Percentiles rank a stretch among this genome's conserved stretches.
phyloP scores from a whole-genome alignment of 30 jellyfish, hydroid and myxozoan species.

The Phacellophora camtschatica region DNA sequence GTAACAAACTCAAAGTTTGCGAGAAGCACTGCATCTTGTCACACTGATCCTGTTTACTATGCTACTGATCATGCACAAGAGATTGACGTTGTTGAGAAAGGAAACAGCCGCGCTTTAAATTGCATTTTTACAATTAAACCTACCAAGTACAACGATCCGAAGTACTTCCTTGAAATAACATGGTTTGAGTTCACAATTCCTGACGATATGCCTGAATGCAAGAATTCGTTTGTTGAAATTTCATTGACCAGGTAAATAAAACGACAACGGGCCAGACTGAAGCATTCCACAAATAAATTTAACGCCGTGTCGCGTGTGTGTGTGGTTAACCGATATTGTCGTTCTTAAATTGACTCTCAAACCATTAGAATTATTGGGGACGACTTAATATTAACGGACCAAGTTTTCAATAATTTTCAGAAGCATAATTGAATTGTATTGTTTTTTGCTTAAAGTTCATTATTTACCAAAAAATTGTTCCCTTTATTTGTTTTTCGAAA shows the following conservation, averaged over 20 bases:
- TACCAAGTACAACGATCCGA: neutral
- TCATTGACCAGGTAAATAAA: neutral
- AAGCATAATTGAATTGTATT: too few species aligned
- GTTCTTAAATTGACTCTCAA: too few species aligned
- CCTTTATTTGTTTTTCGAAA: too few species aligned
- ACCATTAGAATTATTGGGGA: too few species aligned
- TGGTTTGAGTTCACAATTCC: neutral
- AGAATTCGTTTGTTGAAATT: neutral
- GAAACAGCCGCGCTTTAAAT: neutral
- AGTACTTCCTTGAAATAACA: neutral
- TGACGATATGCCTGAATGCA: constrained; percentile 4
- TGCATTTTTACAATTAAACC: neutral
- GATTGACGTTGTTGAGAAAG: neutral
- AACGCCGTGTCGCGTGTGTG: too few species aligned
- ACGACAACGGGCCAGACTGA: neutral
- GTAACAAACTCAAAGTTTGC: neutral
- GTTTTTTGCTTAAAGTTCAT: too few species aligned
- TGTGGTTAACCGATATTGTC: too few species aligned
- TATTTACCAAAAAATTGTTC: too few species aligned
- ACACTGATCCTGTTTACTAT: neutral
- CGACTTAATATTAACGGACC: too few species aligned
- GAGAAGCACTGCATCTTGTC: neutral
- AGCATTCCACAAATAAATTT: too few species aligned
- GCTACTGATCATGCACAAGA: neutral
- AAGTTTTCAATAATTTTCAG: too few species aligned